A percentile compares a stretch with the other conserved stretches of the same genome.
phyloP scores from a whole-genome alignment of 1,140 invertebrate genomes.

The Hestina assimilis region DNA sequence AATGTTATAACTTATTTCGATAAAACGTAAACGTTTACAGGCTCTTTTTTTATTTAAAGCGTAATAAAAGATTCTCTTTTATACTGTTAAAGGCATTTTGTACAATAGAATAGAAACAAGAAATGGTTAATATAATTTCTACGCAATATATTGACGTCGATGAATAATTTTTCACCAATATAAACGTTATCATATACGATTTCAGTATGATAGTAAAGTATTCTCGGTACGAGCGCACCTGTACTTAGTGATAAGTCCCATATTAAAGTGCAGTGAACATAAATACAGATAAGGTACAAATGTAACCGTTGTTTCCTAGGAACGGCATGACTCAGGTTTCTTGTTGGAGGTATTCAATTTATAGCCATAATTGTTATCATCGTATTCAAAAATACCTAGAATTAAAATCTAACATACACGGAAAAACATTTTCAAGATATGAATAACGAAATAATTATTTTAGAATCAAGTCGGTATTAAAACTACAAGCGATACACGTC shows the following conservation, averaged over 20 bases:
- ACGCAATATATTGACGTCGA: neutral
- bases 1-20: neutral
- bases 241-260: constrained; percentile 13
- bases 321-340: constrained; percentile 16
- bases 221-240: constrained; percentile 15
- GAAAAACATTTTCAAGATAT: neutral
- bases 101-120: too few species aligned
- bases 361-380: too few species aligned
- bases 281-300: constrained; percentile 25
- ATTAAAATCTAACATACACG: neutral
- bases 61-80: too few species aligned
- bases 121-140: too few species aligned
- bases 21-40: too few species aligned
- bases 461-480: too few species aligned
- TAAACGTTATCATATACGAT: constrained; percentile 7
- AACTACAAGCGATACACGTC: neutral
- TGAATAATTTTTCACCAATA: neutral
- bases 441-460: too few species aligned
- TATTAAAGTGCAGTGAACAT: constrained; percentile 14
- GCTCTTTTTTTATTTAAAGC: too few species aligned
- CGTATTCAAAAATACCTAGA: too few species aligned
- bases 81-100: too few species aligned
- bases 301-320: constrained; percentile 22
- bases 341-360: constrained; percentile 6
- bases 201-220: constrained; percentile 9